These are phyloP conservation scores for Trichopoda pennipes DNA, from an alignment of 2,888 invertebrate species.

Conservation along the genomic window DNA sequence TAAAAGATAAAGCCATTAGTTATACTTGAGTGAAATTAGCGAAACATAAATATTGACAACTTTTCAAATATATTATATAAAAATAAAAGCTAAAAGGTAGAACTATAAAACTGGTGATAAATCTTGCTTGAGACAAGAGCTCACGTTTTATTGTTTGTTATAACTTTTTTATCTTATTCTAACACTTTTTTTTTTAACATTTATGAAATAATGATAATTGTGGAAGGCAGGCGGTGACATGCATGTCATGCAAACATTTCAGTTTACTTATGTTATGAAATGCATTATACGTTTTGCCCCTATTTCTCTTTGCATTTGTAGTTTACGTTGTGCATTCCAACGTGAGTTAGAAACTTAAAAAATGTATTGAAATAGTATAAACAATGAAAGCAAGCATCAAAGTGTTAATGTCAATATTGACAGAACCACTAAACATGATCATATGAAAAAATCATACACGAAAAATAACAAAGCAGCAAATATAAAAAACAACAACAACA, in stretches of 20 bases:
- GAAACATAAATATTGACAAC: no score
- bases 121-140: constrained; percentile 12
- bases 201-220: constrained; percentile 35
- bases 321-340: constrained; percentile 34
- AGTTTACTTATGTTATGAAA: constrained; percentile 40
- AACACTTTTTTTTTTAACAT: constrained; percentile 20
- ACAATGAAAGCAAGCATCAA: constrained; percentile 66
- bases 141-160: constrained; percentile 36
- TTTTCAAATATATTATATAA: neutral
- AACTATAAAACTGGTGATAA: constrained; percentile 16
- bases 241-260: neutral
- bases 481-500: neutral
- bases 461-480: constrained; percentile 40
- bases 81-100: neutral
- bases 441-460: constrained; percentile 48
- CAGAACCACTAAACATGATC: constrained; percentile 66
- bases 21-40: no score
- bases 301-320: neutral
- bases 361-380: constrained; percentile 53
- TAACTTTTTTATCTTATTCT: constrained; percentile 16
- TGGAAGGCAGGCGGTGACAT: neutral
- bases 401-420: constrained; percentile 70
- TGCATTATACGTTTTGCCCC: constrained; percentile 6
- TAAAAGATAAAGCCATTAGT: no score
- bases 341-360: constrained; percentile 34